Evolutionary conservation across 2,888 invertebrate genomes (phyloP).

Genomic region (Acleris emargana): DNA sequence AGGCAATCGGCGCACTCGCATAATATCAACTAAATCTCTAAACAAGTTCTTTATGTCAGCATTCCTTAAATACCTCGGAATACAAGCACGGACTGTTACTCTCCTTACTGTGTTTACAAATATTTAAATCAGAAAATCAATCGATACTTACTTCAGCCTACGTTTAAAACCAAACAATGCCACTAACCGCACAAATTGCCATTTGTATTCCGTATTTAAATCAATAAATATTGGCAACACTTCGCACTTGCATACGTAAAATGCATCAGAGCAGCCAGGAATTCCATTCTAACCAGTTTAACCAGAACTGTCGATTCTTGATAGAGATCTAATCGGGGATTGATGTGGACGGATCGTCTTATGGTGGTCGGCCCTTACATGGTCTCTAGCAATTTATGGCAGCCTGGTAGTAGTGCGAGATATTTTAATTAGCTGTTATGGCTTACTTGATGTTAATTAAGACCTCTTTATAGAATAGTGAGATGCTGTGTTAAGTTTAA

Average conservation of each 20-base stretch:
- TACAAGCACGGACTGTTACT: too few species aligned
- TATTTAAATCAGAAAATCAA: too few species aligned
- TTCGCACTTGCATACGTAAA: slow-evolving; percentile 22
- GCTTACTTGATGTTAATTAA: slow-evolving; percentile 49
- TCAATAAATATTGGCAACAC: slow-evolving; percentile 8
- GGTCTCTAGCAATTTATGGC: slow-evolving; percentile 39
- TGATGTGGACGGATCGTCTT: slow-evolving; percentile 9
- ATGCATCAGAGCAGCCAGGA: slow-evolving; percentile 16
- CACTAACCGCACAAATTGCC: background rate
- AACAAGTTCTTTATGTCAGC: too few species aligned
- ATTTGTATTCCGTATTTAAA: slow-evolving; percentile 1
- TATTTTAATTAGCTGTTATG: slow-evolving; percentile 55
- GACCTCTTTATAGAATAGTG: slow-evolving; percentile 42
- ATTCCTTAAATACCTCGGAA: too few species aligned
- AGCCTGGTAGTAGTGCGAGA: slow-evolving; percentile 46
- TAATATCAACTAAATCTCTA: too few species aligned
- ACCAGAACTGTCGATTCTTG: slow-evolving; percentile 10
- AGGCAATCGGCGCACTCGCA: too few species aligned
- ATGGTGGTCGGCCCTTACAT: slow-evolving; percentile 19
- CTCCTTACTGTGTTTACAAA: too few species aligned
- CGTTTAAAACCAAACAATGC: background rate
- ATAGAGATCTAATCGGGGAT: slow-evolving; percentile 17
- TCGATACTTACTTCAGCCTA: too few species aligned
- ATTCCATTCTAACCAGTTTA: slow-evolving; percentile 16
- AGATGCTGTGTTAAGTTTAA: background rate